phyloP scores from a whole-genome alignment of 1,140 invertebrate species.

The Chymomyza costata region DNA sequence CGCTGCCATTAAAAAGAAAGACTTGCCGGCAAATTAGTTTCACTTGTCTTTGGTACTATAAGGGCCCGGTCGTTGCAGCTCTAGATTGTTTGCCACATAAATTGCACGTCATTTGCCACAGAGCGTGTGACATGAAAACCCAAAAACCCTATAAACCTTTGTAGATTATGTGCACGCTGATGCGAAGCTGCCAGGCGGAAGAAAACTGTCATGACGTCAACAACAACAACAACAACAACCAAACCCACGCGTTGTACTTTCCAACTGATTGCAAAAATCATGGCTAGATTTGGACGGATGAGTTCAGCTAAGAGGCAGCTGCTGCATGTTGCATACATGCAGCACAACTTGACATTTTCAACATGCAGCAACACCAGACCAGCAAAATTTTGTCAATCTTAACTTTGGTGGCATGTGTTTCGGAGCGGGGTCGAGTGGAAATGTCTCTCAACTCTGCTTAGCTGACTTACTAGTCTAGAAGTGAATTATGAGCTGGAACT shows the following conservation, averaged over 20 bases:
- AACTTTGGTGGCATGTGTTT: too few species aligned
- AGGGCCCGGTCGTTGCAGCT: constrained; percentile 37
- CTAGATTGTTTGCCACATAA: constrained; percentile 14
- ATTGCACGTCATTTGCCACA: constrained; percentile 52
- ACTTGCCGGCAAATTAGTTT: constrained; percentile 51
- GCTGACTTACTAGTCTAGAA: too few species aligned
- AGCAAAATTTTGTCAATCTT: constrained; percentile 35
- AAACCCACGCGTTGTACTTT: constrained; percentile 43
- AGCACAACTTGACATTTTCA: constrained; percentile 39
- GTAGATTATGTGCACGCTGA: constrained; percentile 37
- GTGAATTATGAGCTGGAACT: too few species aligned
- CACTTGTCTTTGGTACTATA: constrained; percentile 41
- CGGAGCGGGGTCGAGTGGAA: too few species aligned
- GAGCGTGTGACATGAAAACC: constrained; percentile 60
- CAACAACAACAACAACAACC: constrained; percentile 2
- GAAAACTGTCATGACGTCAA: constrained; percentile 58
- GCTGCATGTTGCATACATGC: constrained; percentile 18
- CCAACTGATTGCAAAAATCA: constrained; percentile 62
- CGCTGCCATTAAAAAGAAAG: not conserved
- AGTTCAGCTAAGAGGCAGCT: not conserved
- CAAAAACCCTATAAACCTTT: constrained; percentile 34
- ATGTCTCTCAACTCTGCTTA: too few species aligned
- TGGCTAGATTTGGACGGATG: too few species aligned
- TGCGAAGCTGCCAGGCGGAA: constrained; percentile 23
- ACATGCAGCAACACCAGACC: constrained; percentile 17